Evolutionary conservation across 92 coral and sea anemone genomes (phyloP).

Genomic region (Siderastrea siderea): DNA sequence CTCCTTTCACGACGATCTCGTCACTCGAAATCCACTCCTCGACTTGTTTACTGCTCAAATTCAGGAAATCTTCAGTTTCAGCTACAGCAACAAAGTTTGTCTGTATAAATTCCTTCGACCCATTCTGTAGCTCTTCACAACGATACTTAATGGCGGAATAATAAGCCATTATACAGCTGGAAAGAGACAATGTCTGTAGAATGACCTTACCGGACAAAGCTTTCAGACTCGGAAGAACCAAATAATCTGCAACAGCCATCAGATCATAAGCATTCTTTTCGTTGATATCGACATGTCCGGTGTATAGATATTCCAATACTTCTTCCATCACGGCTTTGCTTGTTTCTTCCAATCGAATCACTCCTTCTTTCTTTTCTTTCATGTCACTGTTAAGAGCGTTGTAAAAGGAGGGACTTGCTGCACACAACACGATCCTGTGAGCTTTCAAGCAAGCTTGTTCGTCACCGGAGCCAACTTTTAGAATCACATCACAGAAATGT

Average conservation of each 20-base stretch:
- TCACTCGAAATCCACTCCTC: slow-evolving; percentile 35
- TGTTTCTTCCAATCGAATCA: not conserved
- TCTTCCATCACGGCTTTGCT: slow-evolving; percentile 7
- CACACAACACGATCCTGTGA: slow-evolving; percentile 9
- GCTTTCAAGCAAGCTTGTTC: slow-evolving; percentile 16
- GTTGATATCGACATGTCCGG: not conserved
- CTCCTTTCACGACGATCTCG: not conserved
- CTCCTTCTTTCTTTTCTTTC: slow-evolving; percentile 10
- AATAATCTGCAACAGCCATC: slow-evolving; percentile 3
- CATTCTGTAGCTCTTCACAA: not conserved
- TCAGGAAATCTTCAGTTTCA: slow-evolving; percentile 15
- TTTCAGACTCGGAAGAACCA: slow-evolving; percentile 13
- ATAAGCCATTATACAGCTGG: slow-evolving; percentile 15
- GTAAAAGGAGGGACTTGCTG: slow-evolving; percentile 12
- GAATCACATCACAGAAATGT: too few relatives aligned
- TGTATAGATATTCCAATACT: slow-evolving; percentile 8
- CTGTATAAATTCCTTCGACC: not conserved
- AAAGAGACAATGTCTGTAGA: not conserved
- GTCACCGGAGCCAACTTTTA: slow-evolving; percentile 1
- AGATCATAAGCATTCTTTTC: not conserved
- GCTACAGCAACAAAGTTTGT: not conserved
- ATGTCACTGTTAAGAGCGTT: too few relatives aligned
- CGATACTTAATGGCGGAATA: not conserved
- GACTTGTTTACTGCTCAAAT: slow-evolving; percentile 12
- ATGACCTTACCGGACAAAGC: not conserved